phyloP scores from a whole-genome alignment of 2,797 vertebrate genomes.

The Amblyraja radiata region DNA sequence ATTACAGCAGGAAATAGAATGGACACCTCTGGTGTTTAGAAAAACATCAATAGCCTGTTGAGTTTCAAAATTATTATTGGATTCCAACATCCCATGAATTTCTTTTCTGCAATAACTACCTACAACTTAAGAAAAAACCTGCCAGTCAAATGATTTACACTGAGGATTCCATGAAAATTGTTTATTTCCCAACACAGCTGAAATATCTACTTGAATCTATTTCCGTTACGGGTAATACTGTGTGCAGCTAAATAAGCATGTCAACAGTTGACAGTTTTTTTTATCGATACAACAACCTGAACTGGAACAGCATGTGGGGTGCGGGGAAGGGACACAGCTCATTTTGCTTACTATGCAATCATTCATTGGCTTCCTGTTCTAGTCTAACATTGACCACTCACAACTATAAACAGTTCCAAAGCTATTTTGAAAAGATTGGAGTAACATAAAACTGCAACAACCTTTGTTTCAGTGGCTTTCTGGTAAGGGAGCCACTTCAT shows the following conservation, averaged over 20 bases:
- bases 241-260: neutral
- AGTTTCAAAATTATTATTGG: neutral
- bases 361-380: neutral
- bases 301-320: neutral
- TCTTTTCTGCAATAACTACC: neutral
- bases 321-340: too few relatives aligned
- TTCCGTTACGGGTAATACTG: neutral
- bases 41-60: neutral
- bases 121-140: slow-evolving; percentile 1
- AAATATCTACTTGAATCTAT: neutral
- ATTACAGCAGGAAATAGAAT: neutral
- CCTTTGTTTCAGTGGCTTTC: neutral
- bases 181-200: neutral
- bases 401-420: neutral
- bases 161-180: neutral
- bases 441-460: neutral
- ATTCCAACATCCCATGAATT: slow-evolving; percentile 1
- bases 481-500: neutral
- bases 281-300: neutral
- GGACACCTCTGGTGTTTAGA: neutral
- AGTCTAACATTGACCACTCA: neutral
- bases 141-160: neutral
- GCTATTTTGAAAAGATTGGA: neutral
- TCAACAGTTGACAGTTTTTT: neutral
- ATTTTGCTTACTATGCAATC: neutral